Evolutionary conservation across 2,797 vertebrate species (phyloP), one percentile per base, ranked within the genome.

Genomic region (Mormyrops attenuatus): DNA sequence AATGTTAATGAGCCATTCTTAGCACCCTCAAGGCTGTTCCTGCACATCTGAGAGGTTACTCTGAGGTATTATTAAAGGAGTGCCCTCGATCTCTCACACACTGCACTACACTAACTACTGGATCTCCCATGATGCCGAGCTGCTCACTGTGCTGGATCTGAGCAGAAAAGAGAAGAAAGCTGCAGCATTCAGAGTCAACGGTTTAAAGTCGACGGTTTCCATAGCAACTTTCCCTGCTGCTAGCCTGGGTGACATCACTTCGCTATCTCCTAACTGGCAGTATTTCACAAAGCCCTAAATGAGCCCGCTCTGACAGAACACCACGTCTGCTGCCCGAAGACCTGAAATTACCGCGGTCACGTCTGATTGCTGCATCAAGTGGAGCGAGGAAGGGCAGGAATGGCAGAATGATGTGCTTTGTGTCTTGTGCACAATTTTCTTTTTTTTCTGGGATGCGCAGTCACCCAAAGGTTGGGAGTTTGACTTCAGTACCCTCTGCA

Each of bases 151-250:
- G 11, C 82, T 85, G 82, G 44, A 85, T 85, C 82, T 44, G 73
- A 85, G n/a, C 20, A 85, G 41, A 50, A 85, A 85, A 22, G n/a
- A n/a, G 20, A 22, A 22, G 80, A 49, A 50, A 50, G 22, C 34
- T 44, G 38, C 73, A 44, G 44, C 80, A 85, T 44, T 47, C 41
- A 5, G 44, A 85, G 41, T 22, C 47, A 30, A 85, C 47, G 82
- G n/a, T 49, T 77, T 82, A 82, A 82, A 57, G 22, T 8, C 80
- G 86, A 57, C 86, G 49, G 86, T 90, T 90, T 88, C 86, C 86
- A 90, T 90, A 88, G 89, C 73, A 44, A 90, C 86, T 52, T 88
- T 41, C n/a, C 30, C 69, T 26, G 52, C 69, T 88, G 69, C 52
- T 63, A 38, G 30, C 86, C 50, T 69, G 89, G 66, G 88, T 80